Base-by-base conservation (phyloP, 35 echinoderm and acorn worm genomes). In the Apostichopus japonicus region DNA sequence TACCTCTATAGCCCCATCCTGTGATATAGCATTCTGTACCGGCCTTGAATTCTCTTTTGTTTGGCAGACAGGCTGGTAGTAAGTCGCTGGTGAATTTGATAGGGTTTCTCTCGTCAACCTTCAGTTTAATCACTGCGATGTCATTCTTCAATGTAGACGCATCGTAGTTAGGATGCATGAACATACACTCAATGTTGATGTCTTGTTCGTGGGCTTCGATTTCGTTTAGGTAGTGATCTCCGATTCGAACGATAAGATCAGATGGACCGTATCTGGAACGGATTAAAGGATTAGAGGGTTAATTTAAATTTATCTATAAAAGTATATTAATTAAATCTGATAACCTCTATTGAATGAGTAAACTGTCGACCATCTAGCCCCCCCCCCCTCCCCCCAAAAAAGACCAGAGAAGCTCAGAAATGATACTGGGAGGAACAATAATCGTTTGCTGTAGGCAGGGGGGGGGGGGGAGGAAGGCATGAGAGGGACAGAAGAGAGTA, bases 1-100 rank as follows among this genome's bases (percentile, higher is more conserved):
- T 89, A 89, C 86, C 51, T 75, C 61, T 72, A 72, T 72, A 72
- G 10, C 86, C 86, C 86, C 86, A 89, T 72, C 86, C 86, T 24
- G 86, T 89, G 56, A 89, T 54, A 63, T 65, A 89, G 72, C 86
- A 89, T 16, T 89, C 7, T 10, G 56, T 17, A 0, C 90, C 90
- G 1, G 72, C 24, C 79, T 23, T 91, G 72, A 91, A 91, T 72
- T 91, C 90, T 25, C 51, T 79, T 22, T 91, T 91, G 19, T 91
- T 25, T 5, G 90, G 90, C 51, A 91, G 24, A 58, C 90, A 91
- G n/a, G 54, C 52, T 10, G 90, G 90, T 3, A 77, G n/a, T 1
- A 91, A 17, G 9, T 91, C 72, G 6, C 16, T 23, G 53, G 16
- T 55, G 53, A 91, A 91, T 53, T 58, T 91, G 33, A 91, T 16